These are phyloP conservation scores for Gopherus flavomarginatus DNA, from an alignment of 2,113 vertebrate species.

Conservation along the genomic window DNA sequence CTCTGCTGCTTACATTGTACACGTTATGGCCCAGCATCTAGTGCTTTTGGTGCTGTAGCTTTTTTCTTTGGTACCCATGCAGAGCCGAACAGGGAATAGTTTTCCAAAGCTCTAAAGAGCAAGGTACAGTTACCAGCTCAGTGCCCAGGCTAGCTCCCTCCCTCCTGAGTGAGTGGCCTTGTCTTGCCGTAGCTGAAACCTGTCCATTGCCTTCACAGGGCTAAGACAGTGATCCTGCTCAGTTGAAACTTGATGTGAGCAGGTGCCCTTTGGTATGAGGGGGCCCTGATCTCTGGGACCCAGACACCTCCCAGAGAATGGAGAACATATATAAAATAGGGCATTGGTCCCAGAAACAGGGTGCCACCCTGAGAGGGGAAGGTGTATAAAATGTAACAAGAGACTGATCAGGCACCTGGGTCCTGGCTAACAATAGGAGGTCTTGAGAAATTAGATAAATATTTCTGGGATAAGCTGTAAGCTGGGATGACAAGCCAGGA, in stretches of 20 bases:
- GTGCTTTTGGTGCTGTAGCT: not conserved
- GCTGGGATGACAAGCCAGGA: too few species aligned
- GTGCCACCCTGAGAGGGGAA: too few species aligned
- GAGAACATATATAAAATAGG: too few species aligned
- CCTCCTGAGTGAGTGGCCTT: not conserved
- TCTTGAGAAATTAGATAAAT: not conserved
- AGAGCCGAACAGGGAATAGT: not conserved
- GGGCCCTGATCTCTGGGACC: not conserved
- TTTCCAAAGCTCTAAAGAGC: not conserved
- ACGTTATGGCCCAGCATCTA: not conserved
- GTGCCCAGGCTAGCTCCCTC: not conserved
- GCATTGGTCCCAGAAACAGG: too few species aligned
- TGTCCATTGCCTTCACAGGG: not conserved
- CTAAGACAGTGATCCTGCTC: not conserved
- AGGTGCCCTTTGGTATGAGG: not conserved
- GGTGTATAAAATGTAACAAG: too few species aligned
- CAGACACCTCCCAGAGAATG: not conserved
- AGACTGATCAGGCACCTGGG: too few species aligned
- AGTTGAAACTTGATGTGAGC: not conserved
- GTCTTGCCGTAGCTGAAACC: not conserved
- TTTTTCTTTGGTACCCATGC: not conserved
- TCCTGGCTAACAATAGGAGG: not conserved
- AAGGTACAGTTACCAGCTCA: not conserved
- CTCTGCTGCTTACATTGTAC: not conserved
- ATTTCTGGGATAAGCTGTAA: too few species aligned